Evolutionary conservation across 2,797 vertebrate species (phyloP).

Genomic region (Tragopan temminckii): DNA sequence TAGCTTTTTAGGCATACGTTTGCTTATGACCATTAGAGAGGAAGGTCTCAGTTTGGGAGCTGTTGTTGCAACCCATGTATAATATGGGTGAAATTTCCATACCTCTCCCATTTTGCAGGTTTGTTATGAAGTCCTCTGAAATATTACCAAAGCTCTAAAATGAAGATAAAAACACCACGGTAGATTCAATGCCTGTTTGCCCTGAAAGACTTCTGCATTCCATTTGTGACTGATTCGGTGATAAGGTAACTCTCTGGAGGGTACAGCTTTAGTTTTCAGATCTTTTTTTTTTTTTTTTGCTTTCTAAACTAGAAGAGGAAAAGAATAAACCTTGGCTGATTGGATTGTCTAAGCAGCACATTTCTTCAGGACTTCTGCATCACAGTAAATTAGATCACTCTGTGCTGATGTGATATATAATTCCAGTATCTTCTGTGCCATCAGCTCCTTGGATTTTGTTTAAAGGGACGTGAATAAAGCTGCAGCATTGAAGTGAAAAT

Average conservation of each 20-base stretch:
- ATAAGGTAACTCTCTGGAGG: slow-evolving; percentile 45
- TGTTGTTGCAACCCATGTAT: slow-evolving; percentile 18
- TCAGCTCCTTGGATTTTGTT: slow-evolving; percentile 68
- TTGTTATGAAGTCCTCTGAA: slow-evolving; percentile 37
- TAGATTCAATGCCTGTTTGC: background rate
- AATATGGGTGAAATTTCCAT: slow-evolving; percentile 18
- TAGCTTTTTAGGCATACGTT: slow-evolving; percentile 21
- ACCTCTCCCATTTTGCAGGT: background rate
- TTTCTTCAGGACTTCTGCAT: slow-evolving; percentile 71
- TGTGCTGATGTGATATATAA: slow-evolving; percentile 65
- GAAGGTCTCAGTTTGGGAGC: background rate
- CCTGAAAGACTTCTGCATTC: slow-evolving; percentile 27
- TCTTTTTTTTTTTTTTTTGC: background rate
- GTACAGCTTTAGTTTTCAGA: slow-evolving; percentile 24
- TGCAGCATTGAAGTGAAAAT: slow-evolving; percentile 63
- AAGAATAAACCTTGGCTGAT: slow-evolving; percentile 52
- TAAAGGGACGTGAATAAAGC: slow-evolving; percentile 73
- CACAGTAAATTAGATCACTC: slow-evolving; percentile 73
- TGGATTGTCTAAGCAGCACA: slow-evolving; percentile 53
- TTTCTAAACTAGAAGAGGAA: slow-evolving; percentile 35
- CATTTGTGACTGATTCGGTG: slow-evolving; percentile 31
- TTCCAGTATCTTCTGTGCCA: slow-evolving; percentile 64
- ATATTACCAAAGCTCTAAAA: slow-evolving; percentile 23
- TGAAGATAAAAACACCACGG: background rate
- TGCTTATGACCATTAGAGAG: slow-evolving; percentile 12